Percentiles rank a stretch among this genome's conserved stretches.
These are phyloP conservation scores for Nymphalis c-album DNA, from an alignment of 2,888 invertebrate species.

Conservation along the genomic window DNA sequence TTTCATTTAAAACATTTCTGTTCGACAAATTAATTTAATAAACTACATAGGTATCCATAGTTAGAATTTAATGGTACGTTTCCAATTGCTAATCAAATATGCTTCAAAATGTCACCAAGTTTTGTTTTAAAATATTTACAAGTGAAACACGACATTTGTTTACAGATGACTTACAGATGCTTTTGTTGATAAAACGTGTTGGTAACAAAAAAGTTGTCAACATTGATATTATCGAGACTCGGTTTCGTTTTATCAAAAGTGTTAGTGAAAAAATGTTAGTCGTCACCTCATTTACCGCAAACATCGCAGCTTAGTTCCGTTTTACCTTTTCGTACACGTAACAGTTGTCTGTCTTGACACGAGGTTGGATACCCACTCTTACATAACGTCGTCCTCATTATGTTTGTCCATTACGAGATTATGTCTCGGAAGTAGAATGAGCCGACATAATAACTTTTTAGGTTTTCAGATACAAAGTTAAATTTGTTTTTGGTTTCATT, in stretches of 20 bases:
- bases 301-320: conserved; percentile 23
- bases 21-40: neutral
- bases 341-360: conserved; percentile 21
- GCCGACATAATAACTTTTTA: neutral
- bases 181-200: too few relatives aligned
- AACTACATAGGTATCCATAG: neutral
- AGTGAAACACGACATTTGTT: too few relatives aligned
- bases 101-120: too few relatives aligned
- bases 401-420: conserved; percentile 11
- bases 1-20: neutral
- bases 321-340: conserved; percentile 31
- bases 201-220: too few relatives aligned
- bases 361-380: conserved; percentile 7
- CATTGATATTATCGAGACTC: too few relatives aligned
- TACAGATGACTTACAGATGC: too few relatives aligned
- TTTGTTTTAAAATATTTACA: too few relatives aligned
- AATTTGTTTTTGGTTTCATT: neutral
- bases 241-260: too few relatives aligned
- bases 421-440: conserved; percentile 12
- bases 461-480: neutral
- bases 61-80: too few relatives aligned
- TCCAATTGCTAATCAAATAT: too few relatives aligned
- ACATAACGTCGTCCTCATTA: conserved; percentile 17
- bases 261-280: neutral
- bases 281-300: neutral